These are phyloP conservation scores for Alethe diademata DNA, from an alignment of 2,113 vertebrate species.

Conservation along the genomic window DNA sequence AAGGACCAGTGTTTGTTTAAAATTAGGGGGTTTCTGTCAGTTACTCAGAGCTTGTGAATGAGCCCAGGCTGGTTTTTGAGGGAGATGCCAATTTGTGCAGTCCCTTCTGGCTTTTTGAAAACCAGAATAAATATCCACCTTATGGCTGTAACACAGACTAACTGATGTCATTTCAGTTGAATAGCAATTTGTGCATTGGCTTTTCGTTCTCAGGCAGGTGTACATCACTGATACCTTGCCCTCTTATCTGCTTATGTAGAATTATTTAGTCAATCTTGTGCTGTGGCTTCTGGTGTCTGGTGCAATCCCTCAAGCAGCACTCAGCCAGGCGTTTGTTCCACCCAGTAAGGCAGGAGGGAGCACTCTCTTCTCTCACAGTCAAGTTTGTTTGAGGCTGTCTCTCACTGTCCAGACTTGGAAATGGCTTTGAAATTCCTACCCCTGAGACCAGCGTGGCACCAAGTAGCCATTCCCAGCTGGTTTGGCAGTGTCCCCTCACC, in stretches of 20 bases:
- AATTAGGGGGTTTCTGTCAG: rapidly evolving
- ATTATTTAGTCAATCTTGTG: background rate
- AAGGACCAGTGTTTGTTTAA: background rate
- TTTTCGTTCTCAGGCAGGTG: background rate
- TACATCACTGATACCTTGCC: background rate
- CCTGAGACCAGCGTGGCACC: background rate
- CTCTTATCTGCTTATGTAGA: background rate
- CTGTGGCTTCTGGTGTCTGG: background rate
- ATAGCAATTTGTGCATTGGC: background rate
- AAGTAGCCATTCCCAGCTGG: rapidly evolving
- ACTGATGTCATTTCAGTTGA: background rate
- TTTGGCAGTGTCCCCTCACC: rapidly evolving
- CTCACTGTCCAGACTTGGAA: background rate
- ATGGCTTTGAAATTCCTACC: rapidly evolving
- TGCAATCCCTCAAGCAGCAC: background rate
- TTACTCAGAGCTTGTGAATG: background rate
- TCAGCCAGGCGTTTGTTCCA: background rate
- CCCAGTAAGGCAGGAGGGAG: background rate
- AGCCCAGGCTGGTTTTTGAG: background rate
- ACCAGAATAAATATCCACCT: background rate
- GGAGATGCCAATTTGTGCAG: background rate
- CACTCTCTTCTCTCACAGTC: rapidly evolving
- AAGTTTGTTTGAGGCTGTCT: background rate
- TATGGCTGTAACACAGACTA: background rate
- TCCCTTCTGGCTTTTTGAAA: background rate